phyloP scores from a whole-genome alignment of 1,140 invertebrate species.

The Pararge aegeria region DNA sequence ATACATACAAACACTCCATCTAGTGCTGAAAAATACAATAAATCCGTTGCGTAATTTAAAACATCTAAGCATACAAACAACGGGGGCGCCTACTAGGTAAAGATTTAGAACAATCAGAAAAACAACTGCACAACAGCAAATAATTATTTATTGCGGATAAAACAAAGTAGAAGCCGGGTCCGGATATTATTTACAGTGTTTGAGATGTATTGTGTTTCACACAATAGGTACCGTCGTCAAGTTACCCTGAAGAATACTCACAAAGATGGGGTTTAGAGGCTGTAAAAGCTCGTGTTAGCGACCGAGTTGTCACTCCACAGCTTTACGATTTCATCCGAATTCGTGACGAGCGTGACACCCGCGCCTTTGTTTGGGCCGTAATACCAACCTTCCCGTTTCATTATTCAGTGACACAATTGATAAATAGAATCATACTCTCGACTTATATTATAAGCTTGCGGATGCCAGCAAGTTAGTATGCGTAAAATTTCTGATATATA shows the following conservation, averaged over 20 bases:
- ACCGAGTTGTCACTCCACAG: conserved; percentile 25
- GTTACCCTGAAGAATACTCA: conserved; percentile 17
- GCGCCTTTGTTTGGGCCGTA: conserved; percentile 7
- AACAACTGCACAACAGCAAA: not conserved
- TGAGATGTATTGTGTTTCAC: conserved; percentile 1
- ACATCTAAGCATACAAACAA: too few species aligned
- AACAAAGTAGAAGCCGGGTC: not conserved
- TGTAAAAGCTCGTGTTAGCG: conserved; percentile 40
- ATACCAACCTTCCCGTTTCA: not conserved
- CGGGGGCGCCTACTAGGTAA: too few species aligned
- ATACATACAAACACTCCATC: too few species aligned
- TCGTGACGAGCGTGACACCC: conserved; percentile 17
- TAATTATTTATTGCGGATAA: not conserved
- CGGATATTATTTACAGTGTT: conserved; percentile 2
- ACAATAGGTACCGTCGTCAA: conserved; percentile 4
- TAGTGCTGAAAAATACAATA: too few species aligned
- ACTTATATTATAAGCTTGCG: too few species aligned
- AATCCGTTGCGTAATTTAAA: too few species aligned
- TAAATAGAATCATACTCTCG: too few species aligned
- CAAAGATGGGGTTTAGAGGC: conserved; percentile 29
- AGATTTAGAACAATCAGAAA: too few species aligned
- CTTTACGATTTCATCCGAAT: conserved; percentile 36
- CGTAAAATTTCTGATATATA: too few species aligned
- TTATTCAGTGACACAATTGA: not conserved
- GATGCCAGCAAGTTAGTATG: too few species aligned